Percentiles rank a stretch among this genome's conserved stretches.
Evolutionary conservation across 2,888 invertebrate genomes (phyloP).

Genomic region (Chelonus formosanus): DNA sequence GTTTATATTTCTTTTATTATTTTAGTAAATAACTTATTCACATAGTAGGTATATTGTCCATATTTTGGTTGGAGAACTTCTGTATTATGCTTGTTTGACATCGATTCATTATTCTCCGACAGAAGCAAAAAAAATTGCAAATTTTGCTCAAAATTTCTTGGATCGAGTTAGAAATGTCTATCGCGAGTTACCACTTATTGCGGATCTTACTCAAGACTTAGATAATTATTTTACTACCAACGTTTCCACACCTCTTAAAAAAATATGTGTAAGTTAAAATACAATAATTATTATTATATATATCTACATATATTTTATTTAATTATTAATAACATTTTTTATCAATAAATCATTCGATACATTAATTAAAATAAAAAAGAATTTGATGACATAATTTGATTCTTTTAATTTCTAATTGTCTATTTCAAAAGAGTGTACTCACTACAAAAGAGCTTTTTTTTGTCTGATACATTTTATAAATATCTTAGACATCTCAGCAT

Average conservation of each 20-base stretch:
- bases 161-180: conserved; percentile 48
- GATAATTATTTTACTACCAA: conserved; percentile 41
- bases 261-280: conserved; percentile 46
- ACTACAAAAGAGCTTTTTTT: no score
- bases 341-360: no score
- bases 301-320: no score
- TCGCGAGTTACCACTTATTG: conserved; percentile 51
- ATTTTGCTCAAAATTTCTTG: conserved; percentile 45
- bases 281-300: neutral
- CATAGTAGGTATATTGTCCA: conserved; percentile 49
- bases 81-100: conserved; percentile 51
- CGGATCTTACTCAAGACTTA: conserved; percentile 48
- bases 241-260: conserved; percentile 48
- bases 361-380: no score
- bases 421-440: no score
- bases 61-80: conserved; percentile 47
- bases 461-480: neutral
- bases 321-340: neutral
- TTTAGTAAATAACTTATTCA: neutral
- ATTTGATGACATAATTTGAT: no score
- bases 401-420: no score
- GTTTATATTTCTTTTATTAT: neutral
- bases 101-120: conserved; percentile 42
- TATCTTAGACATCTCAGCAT: conserved; percentile 45
- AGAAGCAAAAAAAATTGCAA: conserved; percentile 33